phyloP scores from a whole-genome alignment of 53 echinoderm and acorn worm genomes.

The Arbacia lixula region DNA sequence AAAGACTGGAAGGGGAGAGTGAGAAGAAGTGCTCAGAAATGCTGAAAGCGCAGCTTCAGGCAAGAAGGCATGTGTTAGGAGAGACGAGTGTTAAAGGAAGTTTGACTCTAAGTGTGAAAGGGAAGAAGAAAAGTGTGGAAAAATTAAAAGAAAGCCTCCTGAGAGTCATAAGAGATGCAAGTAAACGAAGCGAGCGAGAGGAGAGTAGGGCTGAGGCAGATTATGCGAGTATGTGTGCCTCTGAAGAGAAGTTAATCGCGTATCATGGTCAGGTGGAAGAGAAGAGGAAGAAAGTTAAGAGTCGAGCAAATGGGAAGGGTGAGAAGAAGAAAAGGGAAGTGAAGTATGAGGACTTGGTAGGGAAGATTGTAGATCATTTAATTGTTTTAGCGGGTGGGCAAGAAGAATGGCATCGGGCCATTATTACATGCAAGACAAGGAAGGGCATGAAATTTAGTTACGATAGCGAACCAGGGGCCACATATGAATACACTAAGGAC shows the following conservation, averaged over 20 bases:
- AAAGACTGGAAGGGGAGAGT: slow-evolving; percentile 14
- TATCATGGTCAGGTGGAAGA: neutral
- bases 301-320: neutral
- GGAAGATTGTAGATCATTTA: slow-evolving; percentile 44
- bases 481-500: slow-evolving; percentile 38
- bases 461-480: slow-evolving; percentile 8
- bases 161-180: slow-evolving; percentile 34
- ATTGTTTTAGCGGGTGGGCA: slow-evolving; percentile 11
- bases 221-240: slow-evolving; percentile 14
- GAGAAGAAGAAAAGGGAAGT: neutral
- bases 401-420: slow-evolving; percentile 21
- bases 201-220: slow-evolving; percentile 8
- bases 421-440: neutral
- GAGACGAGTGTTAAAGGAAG: slow-evolving; percentile 7
- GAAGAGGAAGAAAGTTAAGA: slow-evolving; percentile 28
- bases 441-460: slow-evolving; percentile 30
- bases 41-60: slow-evolving; percentile 32
- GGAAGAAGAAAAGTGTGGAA: slow-evolving; percentile 3
- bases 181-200: slow-evolving; percentile 31
- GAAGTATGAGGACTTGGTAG: slow-evolving; percentile 48
- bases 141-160: slow-evolving; percentile 44
- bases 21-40: slow-evolving; percentile 7
- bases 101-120: neutral
- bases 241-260: slow-evolving; percentile 7
- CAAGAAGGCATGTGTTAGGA: slow-evolving; percentile 22